A percentile compares a stretch with the other conserved stretches of the same genome.
Conservation (phyloP, 1,140 invertebrate species). For the Zaprionus davidi region DNA sequence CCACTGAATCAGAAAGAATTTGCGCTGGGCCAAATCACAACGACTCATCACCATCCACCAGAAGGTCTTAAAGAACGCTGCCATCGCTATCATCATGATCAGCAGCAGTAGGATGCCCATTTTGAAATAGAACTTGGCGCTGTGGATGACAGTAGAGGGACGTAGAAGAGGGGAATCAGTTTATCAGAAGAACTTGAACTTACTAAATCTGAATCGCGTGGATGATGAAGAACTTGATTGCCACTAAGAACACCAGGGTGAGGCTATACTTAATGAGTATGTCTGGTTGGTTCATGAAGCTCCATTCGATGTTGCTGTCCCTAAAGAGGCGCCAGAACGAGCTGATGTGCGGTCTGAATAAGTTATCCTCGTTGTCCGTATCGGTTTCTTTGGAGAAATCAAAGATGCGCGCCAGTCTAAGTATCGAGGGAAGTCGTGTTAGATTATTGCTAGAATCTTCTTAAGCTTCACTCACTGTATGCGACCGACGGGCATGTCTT, state of each 20-base stretch:
- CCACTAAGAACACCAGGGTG: slow-evolving; percentile 6
- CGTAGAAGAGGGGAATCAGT: not conserved
- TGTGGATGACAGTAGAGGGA: not conserved
- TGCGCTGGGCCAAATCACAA: not conserved
- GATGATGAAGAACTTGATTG: not conserved
- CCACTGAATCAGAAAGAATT: slow-evolving; percentile 7
- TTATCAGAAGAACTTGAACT: not conserved
- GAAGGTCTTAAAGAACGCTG: slow-evolving; percentile 35
- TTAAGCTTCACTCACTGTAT: slow-evolving; percentile 45
- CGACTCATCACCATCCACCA: not conserved
- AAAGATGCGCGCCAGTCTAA: slow-evolving; percentile 23
- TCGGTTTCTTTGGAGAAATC: slow-evolving; percentile 23
- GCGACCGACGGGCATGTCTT: slow-evolving; percentile 70
- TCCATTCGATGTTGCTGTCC: slow-evolving; percentile 47
- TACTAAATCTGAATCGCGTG: slow-evolving; percentile 1
- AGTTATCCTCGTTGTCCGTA: slow-evolving; percentile 42
- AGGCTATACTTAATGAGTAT: slow-evolving; percentile 69
- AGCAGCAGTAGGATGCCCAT: not conserved
- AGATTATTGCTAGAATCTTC: not conserved
- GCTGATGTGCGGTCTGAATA: slow-evolving; percentile 55
- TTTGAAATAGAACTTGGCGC: not conserved
- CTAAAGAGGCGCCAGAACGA: slow-evolving; percentile 51
- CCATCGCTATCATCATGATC: slow-evolving; percentile 2
- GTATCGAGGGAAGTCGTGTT: not conserved
- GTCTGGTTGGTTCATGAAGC: slow-evolving; percentile 58